Percentiles rank a stretch among this genome's conserved stretches.
Conservation (phyloP, 2,797 vertebrate species). For the Austrolebias charrua region DNA sequence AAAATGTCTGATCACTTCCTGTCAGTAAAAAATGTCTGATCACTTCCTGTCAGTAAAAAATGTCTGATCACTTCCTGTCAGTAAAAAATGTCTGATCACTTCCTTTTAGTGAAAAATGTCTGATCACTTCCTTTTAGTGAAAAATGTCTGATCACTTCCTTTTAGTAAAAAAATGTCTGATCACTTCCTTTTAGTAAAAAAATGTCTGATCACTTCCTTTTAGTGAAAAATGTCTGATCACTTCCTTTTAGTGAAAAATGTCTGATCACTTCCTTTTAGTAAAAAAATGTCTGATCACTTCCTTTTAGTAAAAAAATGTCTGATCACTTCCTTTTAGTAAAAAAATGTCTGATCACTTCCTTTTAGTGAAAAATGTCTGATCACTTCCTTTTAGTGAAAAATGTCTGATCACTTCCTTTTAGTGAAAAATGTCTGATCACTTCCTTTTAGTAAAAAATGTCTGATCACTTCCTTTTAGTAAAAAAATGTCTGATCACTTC, state of each 20-base stretch:
- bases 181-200: slow-evolving; percentile 7
- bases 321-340: slow-evolving; percentile 12
- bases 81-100: slow-evolving; percentile 22
- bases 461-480: slow-evolving; percentile 17
- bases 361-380: slow-evolving; percentile 11
- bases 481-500: slow-evolving; percentile 23
- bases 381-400: slow-evolving; percentile 6
- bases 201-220: slow-evolving; percentile 28
- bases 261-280: slow-evolving; percentile 25
- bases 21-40: slow-evolving; percentile 14
- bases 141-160: slow-evolving; percentile 26
- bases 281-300: slow-evolving; percentile 23
- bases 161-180: slow-evolving; percentile 12
- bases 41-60: slow-evolving; percentile 2
- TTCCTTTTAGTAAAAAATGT: slow-evolving; percentile 9
- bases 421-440: slow-evolving; percentile 19
- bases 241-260: slow-evolving; percentile 1
- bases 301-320: slow-evolving; percentile 14
- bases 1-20: slow-evolving; percentile 26
- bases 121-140: slow-evolving; percentile 11
- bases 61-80: slow-evolving; percentile 27
- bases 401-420: slow-evolving; percentile 28
- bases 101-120: slow-evolving; percentile 12
- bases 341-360: slow-evolving; percentile 27
- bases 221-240: slow-evolving; percentile 18